Evolutionary conservation across 2,113 vertebrate species (phyloP).

Genomic region (Crotalus helleri): DNA sequence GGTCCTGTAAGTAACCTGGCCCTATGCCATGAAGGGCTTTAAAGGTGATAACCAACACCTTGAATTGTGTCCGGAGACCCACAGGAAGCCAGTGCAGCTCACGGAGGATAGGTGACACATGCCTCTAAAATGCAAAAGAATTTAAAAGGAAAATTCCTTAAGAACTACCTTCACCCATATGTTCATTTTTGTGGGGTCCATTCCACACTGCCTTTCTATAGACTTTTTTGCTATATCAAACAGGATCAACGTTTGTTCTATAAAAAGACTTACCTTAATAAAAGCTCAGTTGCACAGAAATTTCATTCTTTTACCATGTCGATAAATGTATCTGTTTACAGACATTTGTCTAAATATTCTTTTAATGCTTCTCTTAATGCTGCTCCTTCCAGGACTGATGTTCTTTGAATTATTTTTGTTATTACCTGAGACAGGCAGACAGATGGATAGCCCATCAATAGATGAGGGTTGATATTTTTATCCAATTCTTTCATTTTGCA

Average conservation of each 20-base stretch:
- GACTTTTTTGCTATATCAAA: not conserved
- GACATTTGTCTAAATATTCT: not conserved
- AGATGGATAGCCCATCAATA: too few species aligned
- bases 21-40: too few species aligned
- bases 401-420: not conserved
- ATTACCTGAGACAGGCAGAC: not conserved
- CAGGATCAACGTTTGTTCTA: not conserved
- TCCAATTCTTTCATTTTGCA: not conserved
- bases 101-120: not conserved
- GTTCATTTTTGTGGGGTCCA: not conserved
- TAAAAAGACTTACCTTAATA: not conserved
- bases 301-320: not conserved
- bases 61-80: too few species aligned
- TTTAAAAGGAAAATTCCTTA: not conserved
- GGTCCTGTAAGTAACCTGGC: too few species aligned
- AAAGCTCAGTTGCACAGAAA: not conserved
- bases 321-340: not conserved
- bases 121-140: not conserved
- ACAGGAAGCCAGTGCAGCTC: too few species aligned
- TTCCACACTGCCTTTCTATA: not conserved
- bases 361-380: not conserved
- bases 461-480: not conserved
- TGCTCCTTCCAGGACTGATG: not conserved
- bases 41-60: too few species aligned
- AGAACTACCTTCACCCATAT: not conserved